These are phyloP conservation scores for Cliona cf. orientalis DNA, from an alignment of 37 sponge, comb jelly and placozoan genomes.

Conservation along the genomic window DNA sequence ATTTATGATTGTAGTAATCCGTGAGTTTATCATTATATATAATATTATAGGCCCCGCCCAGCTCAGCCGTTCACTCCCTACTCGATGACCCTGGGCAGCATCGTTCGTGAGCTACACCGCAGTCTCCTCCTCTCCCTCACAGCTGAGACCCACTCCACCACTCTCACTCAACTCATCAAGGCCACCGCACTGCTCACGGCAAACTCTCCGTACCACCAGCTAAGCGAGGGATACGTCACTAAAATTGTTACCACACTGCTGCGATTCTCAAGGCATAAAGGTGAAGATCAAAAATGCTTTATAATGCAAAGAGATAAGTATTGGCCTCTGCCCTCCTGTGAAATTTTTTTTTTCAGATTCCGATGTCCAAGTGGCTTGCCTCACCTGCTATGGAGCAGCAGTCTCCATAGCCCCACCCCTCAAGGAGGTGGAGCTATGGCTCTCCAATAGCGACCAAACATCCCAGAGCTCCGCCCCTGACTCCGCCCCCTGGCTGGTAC, in stretches of 20 bases:
- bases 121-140: constrained; percentile 43
- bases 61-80: constrained; percentile 41
- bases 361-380: constrained; percentile 61
- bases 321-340: constrained; percentile 7
- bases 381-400: constrained; percentile 64
- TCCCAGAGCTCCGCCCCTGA: neutral
- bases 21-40: neutral
- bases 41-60: constrained; percentile 5
- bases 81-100: constrained; percentile 63
- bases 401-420: constrained; percentile 48
- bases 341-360: constrained; percentile 20
- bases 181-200: constrained; percentile 39
- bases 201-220: constrained; percentile 68
- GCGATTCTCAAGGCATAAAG: constrained; percentile 24
- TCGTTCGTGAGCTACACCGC: constrained; percentile 71
- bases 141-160: constrained; percentile 45
- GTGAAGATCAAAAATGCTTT: no score
- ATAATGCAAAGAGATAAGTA: neutral
- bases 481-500: constrained; percentile 32
- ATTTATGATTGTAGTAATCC: neutral
- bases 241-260: constrained; percentile 31
- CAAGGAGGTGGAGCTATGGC: constrained; percentile 66
- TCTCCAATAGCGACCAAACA: constrained; percentile 5
- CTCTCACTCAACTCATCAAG: constrained; percentile 55
- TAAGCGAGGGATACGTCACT: constrained; percentile 52